These are phyloP conservation scores for Cylindroiulus punctatus DNA, from an alignment of 2,888 invertebrate species.

Conservation along the genomic window DNA sequence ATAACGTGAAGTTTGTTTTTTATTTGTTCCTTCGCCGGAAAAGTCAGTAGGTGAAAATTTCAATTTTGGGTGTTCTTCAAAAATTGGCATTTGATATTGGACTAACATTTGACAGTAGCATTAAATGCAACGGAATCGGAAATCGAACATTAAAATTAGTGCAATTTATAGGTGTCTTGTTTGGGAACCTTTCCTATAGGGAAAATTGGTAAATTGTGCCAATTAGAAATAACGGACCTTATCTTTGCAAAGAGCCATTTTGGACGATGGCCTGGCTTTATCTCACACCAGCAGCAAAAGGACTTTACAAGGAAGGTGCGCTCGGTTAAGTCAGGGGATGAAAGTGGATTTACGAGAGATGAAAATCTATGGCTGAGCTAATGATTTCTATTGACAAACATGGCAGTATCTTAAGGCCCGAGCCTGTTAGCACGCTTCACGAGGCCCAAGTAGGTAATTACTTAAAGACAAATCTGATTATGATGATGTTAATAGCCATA, in stretches of 20 bases:
- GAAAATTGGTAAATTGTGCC: too few species aligned
- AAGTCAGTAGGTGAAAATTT: too few species aligned
- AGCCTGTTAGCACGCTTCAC: conserved; percentile 1
- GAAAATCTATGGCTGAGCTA: conserved; percentile 22
- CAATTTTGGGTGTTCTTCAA: too few species aligned
- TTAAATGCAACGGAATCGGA: background rate
- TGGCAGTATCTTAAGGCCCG: conserved; percentile 32
- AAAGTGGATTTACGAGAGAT: conserved; percentile 5
- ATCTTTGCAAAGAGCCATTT: background rate
- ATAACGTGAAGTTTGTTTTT: too few species aligned
- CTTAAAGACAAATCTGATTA: conserved; percentile 32
- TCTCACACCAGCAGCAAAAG: background rate
- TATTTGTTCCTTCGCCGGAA: too few species aligned
- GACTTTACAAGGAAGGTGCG: background rate
- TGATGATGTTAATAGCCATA: background rate
- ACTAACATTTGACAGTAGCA: too few species aligned
- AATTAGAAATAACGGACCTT: background rate
- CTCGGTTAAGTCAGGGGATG: conserved; percentile 20
- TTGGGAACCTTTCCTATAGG: too few species aligned
- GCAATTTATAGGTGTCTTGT: too few species aligned
- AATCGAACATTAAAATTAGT: too few species aligned
- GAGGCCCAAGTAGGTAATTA: conserved; percentile 3
- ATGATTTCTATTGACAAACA: conserved; percentile 32
- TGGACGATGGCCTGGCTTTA: too few species aligned
- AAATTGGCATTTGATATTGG: too few species aligned